Base-by-base conservation (phyloP, 1,140 invertebrate species). In the Trigoniulus corallinus region DNA sequence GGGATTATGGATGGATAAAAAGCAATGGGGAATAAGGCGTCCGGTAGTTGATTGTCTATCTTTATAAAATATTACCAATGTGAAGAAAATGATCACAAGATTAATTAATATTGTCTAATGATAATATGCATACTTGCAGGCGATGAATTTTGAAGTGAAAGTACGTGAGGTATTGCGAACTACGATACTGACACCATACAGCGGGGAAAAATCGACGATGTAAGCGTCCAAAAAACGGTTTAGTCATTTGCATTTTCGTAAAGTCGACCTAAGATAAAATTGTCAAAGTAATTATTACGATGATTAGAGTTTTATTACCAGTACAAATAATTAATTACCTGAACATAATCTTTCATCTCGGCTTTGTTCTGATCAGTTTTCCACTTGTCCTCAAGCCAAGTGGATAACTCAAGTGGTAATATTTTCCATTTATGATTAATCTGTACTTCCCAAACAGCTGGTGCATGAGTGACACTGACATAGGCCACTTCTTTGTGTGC, bases 191-290 rank as follows among this genome's bases (percentile, higher is more conserved):
- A 34, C 81, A 57, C 78, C 81, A 85, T 22, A 86, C 50, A 2
- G 77, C 82, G n/a, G 85, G 82, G 48, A 72, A 75, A 59, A 83
- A 83, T 0, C 73, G 77, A 41, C 85, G 69, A 51, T 80, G 65
- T 23, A 89, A 60, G 59, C 83, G 81, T 1, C 82, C 83, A 64
- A 80, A 84, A 62, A 86, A 88, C 1, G 85, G 85, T 62, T 85
- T 85, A 0, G 80, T 80, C 81, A 89, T 86, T 55, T 81, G 79
- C 84, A 89, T 87, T 61, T 82, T 83, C 45, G 75, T 74, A 53
- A 88, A 75, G 62, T 88, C 83, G 54, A 85, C 80, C 73, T 86
- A 39, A 7, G n/a, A 39, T 10, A 2, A 22, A n/a, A n/a, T 25
- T 7, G 15, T 7, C 7, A 34, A 34, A 34, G 29, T 7, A 34